Conservation (phyloP, 2,888 invertebrate species). For the Ornithoptera priamus region DNA sequence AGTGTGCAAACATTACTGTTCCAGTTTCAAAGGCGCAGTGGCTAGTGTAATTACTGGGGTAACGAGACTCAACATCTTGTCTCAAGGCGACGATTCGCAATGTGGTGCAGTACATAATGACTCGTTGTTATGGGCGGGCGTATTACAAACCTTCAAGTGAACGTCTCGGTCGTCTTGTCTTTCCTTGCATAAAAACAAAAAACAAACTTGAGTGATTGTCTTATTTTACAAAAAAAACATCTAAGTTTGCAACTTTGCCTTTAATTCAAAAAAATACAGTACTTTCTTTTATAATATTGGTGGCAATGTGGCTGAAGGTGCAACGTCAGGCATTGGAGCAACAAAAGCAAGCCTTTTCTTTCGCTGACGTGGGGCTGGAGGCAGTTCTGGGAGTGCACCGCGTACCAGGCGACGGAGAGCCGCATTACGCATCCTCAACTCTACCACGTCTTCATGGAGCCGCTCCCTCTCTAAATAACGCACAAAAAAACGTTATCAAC, state of each 20-base stretch:
- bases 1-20: no score
- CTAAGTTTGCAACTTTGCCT: background rate
- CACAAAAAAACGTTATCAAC: background rate
- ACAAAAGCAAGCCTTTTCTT: conserved; percentile 45
- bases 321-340: conserved; percentile 48
- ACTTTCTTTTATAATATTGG: conserved; percentile 47
- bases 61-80: no score
- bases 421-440: conserved; percentile 83
- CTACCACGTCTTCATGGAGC: conserved; percentile 83
- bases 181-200: no score
- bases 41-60: no score
- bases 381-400: conserved; percentile 75
- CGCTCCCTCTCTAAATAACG: conserved; percentile 80
- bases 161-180: no score
- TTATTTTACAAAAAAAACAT: background rate
- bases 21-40: no score
- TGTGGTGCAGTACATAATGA: no score
- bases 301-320: conserved; percentile 49
- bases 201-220: no score
- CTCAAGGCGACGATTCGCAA: no score
- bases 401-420: conserved; percentile 84
- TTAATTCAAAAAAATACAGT: background rate
- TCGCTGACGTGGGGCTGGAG: conserved; percentile 39
- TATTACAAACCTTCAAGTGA: no score
- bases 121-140: no score